A percentile compares a stretch with the other conserved stretches of the same genome.
phyloP scores from a whole-genome alignment of 2,888 invertebrate genomes.

The Tetanocera ferruginea region DNA sequence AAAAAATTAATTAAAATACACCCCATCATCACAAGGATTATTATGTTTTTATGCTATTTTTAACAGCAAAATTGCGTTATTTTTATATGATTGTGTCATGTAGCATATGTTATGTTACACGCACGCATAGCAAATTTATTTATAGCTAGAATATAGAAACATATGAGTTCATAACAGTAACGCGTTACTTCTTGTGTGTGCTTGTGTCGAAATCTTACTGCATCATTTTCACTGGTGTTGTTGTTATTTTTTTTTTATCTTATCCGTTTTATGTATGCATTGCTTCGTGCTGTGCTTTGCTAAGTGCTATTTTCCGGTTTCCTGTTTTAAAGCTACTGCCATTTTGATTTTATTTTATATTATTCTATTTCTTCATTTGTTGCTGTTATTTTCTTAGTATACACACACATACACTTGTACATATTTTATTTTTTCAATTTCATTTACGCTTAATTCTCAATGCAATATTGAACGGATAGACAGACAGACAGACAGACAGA shows the following conservation, averaged over 20 bases:
- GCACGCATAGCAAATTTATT: no score
- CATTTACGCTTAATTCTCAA: neutral
- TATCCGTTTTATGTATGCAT: neutral
- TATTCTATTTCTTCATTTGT: neutral
- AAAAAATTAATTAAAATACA: no score
- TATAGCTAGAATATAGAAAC: no score
- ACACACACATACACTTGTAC: neutral
- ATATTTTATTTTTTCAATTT: neutral
- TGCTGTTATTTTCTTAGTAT: neutral
- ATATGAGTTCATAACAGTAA: no score
- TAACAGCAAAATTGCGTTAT: no score
- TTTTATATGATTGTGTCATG: no score
- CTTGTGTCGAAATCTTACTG: neutral
- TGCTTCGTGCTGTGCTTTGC: neutral
- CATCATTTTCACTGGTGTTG: neutral
- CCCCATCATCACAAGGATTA: no score
- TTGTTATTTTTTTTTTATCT: neutral
- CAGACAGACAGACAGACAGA: neutral
- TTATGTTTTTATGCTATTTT: no score
- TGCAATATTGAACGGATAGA: neutral
- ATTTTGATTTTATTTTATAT: no score
- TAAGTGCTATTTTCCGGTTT: slow-evolving; percentile 21
- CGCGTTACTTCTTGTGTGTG: neutral
- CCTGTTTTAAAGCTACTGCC: neutral
- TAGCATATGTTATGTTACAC: no score